Base-by-base conservation (phyloP, 1,140 invertebrate genomes). In the Leptoteleia sp. region DNA sequence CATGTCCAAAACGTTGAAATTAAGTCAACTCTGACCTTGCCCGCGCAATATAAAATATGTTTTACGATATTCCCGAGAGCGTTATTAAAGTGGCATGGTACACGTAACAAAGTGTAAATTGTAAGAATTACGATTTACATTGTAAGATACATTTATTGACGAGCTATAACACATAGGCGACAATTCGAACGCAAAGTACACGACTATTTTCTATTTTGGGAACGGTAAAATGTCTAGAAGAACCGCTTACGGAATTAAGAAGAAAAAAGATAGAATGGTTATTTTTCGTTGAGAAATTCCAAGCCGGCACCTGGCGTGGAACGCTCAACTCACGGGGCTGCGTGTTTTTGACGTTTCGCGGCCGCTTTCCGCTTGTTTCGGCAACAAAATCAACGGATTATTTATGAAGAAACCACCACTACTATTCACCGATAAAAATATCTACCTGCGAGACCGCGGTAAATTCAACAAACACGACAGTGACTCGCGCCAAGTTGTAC, bases 291-390 rank as follows among this genome's bases (percentile, higher is more conserved):
- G n/a, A n/a, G n/a, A n/a, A n/a, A n/a, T n/a, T n/a, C n/a, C n/a
- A 50, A 42, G 40, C 48, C 43, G 59, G 37, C 73, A 72, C 52
- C 67, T 78, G 75, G 61, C 67, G 15, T 50, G 19, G 6, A 77
- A 33, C 37, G 6, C 47, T 70, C 64, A 59, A 64, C 37, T 68
- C 37, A 33, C 62, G 31, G 29, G 31, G 37, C 33, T 40, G 17
- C 12, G 38, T 64, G 64, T 52, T 70, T 70, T 57, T 79, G 55
- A 73, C 70, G 33, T 79, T 73, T 68, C 70, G 54, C 68, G 76
- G 62, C 13, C 64, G 57, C 55, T 79, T 79, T 79, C 68, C 70
- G 70, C 76, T 79, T 79, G 76, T 73, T 79, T 79, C 76, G 55
- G 76, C 55, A 73, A 73, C 68, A 52, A 68, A 73, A 73, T 73